phyloP scores from a whole-genome alignment of 2,113 vertebrate genomes.

The Bettongia penicillata region DNA sequence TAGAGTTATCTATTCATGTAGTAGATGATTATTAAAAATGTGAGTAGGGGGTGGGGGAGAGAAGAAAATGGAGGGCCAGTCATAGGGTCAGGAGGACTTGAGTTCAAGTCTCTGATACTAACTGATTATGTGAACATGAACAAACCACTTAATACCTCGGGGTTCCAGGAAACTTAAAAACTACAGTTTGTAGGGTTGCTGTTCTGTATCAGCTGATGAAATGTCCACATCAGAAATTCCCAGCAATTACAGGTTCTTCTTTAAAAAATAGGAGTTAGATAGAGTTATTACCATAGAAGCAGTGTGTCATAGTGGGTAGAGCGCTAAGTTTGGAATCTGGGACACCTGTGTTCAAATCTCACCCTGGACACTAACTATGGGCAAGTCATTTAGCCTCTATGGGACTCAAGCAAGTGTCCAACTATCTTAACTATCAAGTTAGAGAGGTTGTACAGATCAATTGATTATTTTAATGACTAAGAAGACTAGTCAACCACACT shows the following conservation, averaged over 20 bases:
- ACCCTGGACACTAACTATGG: neutral
- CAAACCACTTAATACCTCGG: neutral
- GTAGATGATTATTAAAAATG: neutral
- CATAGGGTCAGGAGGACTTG: neutral
- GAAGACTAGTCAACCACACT: neutral
- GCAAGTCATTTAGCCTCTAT: neutral
- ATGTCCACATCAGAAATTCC: neutral
- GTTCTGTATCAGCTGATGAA: neutral
- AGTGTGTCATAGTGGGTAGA: neutral
- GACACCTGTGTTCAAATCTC: neutral
- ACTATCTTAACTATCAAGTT: neutral
- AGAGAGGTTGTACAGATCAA: neutral
- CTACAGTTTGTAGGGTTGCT: neutral
- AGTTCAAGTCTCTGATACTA: neutral
- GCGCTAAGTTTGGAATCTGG: neutral
- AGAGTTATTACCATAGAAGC: neutral
- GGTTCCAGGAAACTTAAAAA: neutral
- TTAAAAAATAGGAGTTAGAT: neutral
- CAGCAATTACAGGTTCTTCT: neutral
- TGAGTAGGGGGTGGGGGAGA: neutral
- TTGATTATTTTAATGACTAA: conserved; percentile 40
- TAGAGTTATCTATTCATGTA: neutral
- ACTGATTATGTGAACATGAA: neutral
- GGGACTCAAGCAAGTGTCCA: neutral
- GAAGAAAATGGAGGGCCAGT: neutral